Evolutionary conservation across 2,888 invertebrate genomes (phyloP), one percentile per base, ranked within the genome.

Genomic region (Lasioglossum calceatum): DNA sequence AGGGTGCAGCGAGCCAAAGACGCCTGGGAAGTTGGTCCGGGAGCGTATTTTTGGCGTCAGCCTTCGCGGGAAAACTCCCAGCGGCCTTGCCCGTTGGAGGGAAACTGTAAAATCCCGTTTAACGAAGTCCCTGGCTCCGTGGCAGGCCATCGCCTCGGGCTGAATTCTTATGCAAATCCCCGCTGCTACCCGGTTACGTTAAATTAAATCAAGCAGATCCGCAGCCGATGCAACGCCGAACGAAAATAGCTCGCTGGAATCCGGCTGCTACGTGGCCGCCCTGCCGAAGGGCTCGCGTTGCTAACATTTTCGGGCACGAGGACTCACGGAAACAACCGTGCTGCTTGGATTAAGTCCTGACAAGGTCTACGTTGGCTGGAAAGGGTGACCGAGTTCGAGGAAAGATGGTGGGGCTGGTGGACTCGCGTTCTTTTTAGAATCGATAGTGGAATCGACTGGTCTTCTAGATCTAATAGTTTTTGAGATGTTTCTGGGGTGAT

Each of bases 191-290:
- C 80, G 79, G 77, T 79, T 81, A 87, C 75, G 89, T 89, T 88
- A 86, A 89, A 91, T 91, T 88, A 91, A 91, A 90, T 91, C 87
- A 79, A 88, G 72, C 77, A 50, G 82, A 87, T 84, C 70, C 82
- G 77, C 70, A 23, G 42, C 27, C 73, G n/a, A 77, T 67, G 79
- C 72, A 77, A 27, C 79, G 32, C 54, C 44, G 70, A 47, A 79
- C 42, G 64, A 61, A 76, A 79, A 79, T 75, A 84, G 44, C 67
- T 32, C 42, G 44, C 72, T 27, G 32, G 19, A 14, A 36, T 36
- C 2, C 47, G 23, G 23, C 44, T 14, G 23, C 10, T 32, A 16
- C n/a, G 14, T 58, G 23, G 39, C 23, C 27, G 4, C 19, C 2
- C 4, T 44, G 23, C n/a, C 77, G 81, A 58, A 72, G 27, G 47